These are phyloP conservation scores for Listrodromus nycthemerus DNA, from an alignment of 2,888 invertebrate genomes.

Conservation along the genomic window DNA sequence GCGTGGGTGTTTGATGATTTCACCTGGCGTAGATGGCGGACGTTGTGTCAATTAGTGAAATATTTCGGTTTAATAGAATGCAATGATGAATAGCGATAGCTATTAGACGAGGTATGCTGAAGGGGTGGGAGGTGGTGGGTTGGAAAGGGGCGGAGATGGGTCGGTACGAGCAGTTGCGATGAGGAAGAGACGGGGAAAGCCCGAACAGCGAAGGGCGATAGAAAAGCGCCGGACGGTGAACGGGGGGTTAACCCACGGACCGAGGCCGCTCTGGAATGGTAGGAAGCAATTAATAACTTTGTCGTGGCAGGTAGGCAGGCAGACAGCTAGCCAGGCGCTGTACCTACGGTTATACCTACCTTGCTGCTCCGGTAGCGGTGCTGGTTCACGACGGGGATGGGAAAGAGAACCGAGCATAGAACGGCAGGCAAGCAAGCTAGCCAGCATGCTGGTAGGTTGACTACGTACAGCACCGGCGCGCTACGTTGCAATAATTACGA, in stretches of 20 bases:
- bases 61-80: conserved; percentile 72
- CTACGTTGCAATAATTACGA: conserved; percentile 83
- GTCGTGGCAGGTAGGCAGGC: conserved; percentile 80
- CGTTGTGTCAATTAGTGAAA: conserved; percentile 68
- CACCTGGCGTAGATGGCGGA: conserved; percentile 31
- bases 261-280: conserved; percentile 76
- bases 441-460: conserved; percentile 61
- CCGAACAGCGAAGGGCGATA: conserved; percentile 64
- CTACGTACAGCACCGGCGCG: conserved; percentile 60
- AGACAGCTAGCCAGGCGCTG: conserved; percentile 66
- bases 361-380: conserved; percentile 43
- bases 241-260: conserved; percentile 73
- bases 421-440: conserved; percentile 63
- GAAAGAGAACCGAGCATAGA: conserved; percentile 63
- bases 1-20: conserved; percentile 31
- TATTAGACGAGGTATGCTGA: conserved; percentile 70
- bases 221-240: conserved; percentile 64
- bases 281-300: conserved; percentile 84
- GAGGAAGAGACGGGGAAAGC: conserved; percentile 43
- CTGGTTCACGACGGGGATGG: conserved; percentile 46
- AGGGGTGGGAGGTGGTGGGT: conserved; percentile 21
- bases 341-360: conserved; percentile 45
- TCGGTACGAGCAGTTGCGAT: conserved; percentile 36
- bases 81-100: conserved; percentile 77
- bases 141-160: conserved; percentile 19